Conservation (phyloP, 2,113 vertebrate genomes). For the Limanda limanda region DNA sequence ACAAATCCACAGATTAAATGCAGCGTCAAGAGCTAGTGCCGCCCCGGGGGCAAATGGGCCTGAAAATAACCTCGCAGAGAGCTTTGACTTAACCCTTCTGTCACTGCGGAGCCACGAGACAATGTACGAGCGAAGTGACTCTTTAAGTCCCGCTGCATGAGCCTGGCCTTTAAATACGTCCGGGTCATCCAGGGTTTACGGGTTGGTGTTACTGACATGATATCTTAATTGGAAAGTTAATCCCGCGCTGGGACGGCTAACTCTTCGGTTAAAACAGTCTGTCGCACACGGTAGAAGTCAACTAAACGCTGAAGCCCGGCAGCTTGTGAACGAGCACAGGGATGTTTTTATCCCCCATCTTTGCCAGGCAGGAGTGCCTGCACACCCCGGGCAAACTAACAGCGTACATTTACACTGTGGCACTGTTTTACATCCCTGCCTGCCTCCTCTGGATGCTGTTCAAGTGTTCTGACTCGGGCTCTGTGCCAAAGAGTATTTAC, state of each 20-base stretch:
- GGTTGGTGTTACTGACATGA: conserved; percentile 71
- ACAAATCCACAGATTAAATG: conserved; percentile 84
- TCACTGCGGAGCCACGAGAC: conserved; percentile 55
- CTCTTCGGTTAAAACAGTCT: conserved; percentile 47
- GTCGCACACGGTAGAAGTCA: conserved; percentile 34
- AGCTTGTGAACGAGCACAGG: conserved; percentile 11
- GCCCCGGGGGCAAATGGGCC: conserved; percentile 71
- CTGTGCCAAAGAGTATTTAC: not conserved
- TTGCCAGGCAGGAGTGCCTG: conserved; percentile 8
- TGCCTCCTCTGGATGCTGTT: conserved; percentile 24
- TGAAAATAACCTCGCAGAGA: conserved; percentile 68
- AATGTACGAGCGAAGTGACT: conserved; percentile 56
- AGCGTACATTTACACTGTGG: conserved; percentile 33
- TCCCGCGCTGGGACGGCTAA: conserved; percentile 63
- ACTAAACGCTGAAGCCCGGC: conserved; percentile 23
- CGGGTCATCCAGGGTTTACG: conserved; percentile 63
- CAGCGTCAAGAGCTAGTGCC: conserved; percentile 69
- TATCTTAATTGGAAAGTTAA: conserved; percentile 85
- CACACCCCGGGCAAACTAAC: conserved; percentile 25
- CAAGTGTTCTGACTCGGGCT: conserved; percentile 23
- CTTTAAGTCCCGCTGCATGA: conserved; percentile 69
- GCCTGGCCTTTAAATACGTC: conserved; percentile 63
- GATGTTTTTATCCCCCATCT: conserved; percentile 40
- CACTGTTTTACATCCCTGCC: conserved; percentile 44
- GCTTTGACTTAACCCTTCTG: conserved; percentile 77